Base-by-base conservation (phyloP, 2,113 vertebrate species). In the Potamarius usumacintae region DNA sequence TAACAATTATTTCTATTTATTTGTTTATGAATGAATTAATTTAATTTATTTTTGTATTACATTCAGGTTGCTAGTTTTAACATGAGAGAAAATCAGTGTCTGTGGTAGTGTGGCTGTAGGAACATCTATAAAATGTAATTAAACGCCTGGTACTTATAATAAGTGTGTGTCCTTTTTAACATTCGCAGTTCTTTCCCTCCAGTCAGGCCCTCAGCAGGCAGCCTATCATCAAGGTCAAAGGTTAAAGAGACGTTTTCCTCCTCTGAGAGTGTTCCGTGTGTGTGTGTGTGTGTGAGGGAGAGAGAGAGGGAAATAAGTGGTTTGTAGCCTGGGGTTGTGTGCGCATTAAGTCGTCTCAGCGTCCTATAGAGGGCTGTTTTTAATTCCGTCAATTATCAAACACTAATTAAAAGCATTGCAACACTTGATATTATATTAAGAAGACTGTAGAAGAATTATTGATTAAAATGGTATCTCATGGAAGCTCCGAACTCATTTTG, bases 181-280 rank as follows among this genome's bases (percentile, higher is more conserved):
- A 57, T 57, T 57, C 15, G 12, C 10, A 57, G 11, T 86, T 67
- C 25, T 63, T 30, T 82, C 57, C 55, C 22, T 53, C 62, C 22
- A 53, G 57, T 89, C 50, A 25, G 62, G 34, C 42, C 62, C 67
- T 71, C 55, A 72, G 72, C 9, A 81, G 82, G 65, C 15, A 60
- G 30, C 80, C 67, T 87, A 67, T 82, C 76, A 58, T 86, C 83
- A 58, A 82, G 89, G 89, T 89, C 83, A 87, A 82, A 85, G 67
- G 86, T 85, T 89, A 87, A 87, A 87, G 55, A 67, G 67, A 55
- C 65, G 27, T 80, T 84, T 30, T 60, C 42, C 48, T 62, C 48
- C 14, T 4, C 77, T 27, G 53, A 83, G 85, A 72, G 81, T 7
- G 17, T 11, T 22, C 8, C 7, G 25, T n/a, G 25, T 10, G 25